Conservation (phyloP, 2,113 vertebrate species). For the Larimichthys crocea region DNA sequence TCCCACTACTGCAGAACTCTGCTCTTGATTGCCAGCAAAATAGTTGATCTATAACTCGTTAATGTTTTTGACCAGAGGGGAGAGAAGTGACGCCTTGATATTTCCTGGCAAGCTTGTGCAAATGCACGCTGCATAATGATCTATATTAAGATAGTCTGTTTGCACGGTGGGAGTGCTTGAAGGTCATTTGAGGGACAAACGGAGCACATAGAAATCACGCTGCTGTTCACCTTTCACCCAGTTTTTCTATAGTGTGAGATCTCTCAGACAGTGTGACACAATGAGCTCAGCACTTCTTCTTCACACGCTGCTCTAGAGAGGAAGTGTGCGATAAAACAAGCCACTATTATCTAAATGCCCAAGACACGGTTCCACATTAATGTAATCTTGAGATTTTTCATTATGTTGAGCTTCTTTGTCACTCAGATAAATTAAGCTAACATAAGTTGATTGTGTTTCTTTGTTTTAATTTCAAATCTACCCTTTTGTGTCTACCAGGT, state of each 20-base stretch:
- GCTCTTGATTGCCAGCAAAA: neutral
- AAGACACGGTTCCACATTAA: neutral
- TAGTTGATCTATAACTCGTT: neutral
- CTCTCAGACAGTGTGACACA: neutral
- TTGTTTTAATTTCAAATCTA: neutral
- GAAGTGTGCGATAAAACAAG: neutral
- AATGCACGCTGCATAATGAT: neutral
- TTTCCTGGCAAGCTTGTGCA: neutral
- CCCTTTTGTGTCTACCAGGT: slow-evolving; percentile 76
- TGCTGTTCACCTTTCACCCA: slow-evolving; percentile 74
- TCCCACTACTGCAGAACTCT: neutral
- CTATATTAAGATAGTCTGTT: slow-evolving; percentile 16
- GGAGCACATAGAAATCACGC: neutral
- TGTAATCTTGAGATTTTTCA: neutral
- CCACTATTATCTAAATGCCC: neutral
- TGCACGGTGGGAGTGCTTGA: neutral
- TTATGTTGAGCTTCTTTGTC: neutral
- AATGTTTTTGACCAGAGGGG: neutral
- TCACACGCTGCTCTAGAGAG: slow-evolving; percentile 12
- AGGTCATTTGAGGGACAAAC: slow-evolving; percentile 62
- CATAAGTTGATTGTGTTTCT: neutral
- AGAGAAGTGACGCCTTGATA: neutral
- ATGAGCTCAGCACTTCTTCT: slow-evolving; percentile 17
- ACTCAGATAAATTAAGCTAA: neutral
- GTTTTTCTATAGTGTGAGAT: slow-evolving; percentile 29